Evolutionary conservation across 1,140 invertebrate genomes (phyloP).

Genomic region (Procambarus clarkii): DNA sequence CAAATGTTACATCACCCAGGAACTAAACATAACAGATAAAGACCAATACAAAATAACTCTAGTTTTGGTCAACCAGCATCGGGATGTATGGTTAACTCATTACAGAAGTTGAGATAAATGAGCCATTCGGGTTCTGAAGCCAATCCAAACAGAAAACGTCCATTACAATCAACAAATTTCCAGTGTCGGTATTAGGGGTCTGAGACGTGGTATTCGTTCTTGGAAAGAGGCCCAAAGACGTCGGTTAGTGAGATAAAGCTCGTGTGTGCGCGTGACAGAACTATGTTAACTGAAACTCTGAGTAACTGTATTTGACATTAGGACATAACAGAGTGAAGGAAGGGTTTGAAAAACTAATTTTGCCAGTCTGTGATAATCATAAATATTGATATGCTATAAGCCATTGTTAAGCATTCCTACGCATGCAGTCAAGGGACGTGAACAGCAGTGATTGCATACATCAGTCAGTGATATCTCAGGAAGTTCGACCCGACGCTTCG

Average conservation of each 20-base stretch:
- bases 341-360: not conserved
- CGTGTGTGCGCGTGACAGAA: not conserved
- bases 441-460: not conserved
- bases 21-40: conserved; percentile 22
- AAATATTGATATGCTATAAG: not conserved
- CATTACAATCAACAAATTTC: conserved; percentile 4
- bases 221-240: not conserved
- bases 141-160: conserved; percentile 19
- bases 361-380: not conserved
- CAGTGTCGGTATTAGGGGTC: not conserved
- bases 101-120: not conserved
- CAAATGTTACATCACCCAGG: conserved; percentile 52
- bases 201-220: not conserved
- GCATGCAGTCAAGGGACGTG: conserved; percentile 31
- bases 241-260: not conserved
- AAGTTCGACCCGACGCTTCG: too few relatives aligned
- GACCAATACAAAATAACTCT: not conserved
- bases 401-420: conserved; percentile 15
- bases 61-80: not conserved
- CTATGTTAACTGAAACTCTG: not conserved
- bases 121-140: not conserved
- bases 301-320: not conserved
- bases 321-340: not conserved
- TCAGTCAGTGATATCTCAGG: conserved; percentile 3
- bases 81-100: conserved; percentile 18